These are phyloP conservation scores for Drosophila nigromelanica DNA, from an alignment of 1,140 invertebrate genomes.

Conservation along the genomic window DNA sequence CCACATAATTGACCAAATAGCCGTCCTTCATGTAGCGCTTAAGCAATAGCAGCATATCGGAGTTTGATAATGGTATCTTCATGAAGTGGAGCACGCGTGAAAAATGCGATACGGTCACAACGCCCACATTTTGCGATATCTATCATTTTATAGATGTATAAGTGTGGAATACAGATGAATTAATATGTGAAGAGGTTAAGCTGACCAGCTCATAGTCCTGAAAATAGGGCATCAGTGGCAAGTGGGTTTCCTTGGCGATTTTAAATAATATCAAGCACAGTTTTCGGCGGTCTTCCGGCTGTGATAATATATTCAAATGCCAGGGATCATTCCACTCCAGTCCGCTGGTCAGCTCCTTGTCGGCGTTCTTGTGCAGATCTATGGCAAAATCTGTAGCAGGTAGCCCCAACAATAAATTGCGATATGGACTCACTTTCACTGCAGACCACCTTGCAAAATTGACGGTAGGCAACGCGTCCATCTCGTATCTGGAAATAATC, in stretches of 20 bases:
- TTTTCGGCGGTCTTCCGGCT: constrained; percentile 86
- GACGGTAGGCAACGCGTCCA: constrained; percentile 88
- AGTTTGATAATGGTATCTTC: constrained; percentile 86
- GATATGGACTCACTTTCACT: constrained; percentile 84
- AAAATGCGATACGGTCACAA: constrained; percentile 89
- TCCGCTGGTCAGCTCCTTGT: constrained; percentile 84
- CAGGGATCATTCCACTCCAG: constrained; percentile 87
- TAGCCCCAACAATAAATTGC: not conserved
- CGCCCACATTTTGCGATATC: constrained; percentile 87
- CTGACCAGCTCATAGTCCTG: constrained; percentile 89
- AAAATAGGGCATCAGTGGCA: constrained; percentile 88
- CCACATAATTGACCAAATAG: constrained; percentile 89
- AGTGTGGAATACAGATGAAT: no score
- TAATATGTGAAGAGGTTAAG: not conserved
- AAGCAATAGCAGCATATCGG: constrained; percentile 88
- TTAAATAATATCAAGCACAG: constrained; percentile 88
- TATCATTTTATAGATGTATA: not conserved
- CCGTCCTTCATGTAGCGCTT: constrained; percentile 88
- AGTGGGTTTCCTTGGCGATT: constrained; percentile 86
- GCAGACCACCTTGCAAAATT: constrained; percentile 89
- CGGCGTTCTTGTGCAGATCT: constrained; percentile 83
- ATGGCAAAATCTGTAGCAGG: not conserved
- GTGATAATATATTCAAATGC: constrained; percentile 86
- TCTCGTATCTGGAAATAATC: constrained; percentile 90
- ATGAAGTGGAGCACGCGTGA: constrained; percentile 88